Percentiles rank a stretch among this genome's conserved stretches.
Conservation (phyloP, 2,888 invertebrate species). For the Chrysina gloriosa region DNA sequence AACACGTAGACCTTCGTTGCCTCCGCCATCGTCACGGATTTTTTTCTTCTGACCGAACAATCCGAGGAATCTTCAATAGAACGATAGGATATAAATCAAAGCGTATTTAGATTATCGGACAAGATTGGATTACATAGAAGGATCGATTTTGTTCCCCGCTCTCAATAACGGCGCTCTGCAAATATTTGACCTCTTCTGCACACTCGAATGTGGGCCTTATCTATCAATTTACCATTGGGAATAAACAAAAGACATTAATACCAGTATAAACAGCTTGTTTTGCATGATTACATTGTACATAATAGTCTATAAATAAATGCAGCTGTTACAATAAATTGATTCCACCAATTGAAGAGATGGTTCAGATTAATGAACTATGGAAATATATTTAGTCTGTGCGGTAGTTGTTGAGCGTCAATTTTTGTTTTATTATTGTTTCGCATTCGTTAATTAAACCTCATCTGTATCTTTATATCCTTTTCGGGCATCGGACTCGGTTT, state of each 20-base stretch:
- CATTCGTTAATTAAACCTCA: no score
- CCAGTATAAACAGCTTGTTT: constrained; percentile 23
- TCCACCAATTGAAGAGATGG: not conserved
- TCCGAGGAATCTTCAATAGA: constrained; percentile 14
- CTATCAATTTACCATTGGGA: constrained; percentile 9
- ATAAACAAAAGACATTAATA: constrained; percentile 5
- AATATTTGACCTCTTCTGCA: constrained; percentile 10
- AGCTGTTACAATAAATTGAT: constrained; percentile 11
- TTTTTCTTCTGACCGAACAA: constrained; percentile 24
- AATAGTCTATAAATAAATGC: constrained; percentile 14
- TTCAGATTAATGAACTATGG: constrained; percentile 2
- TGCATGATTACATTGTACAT: not conserved
- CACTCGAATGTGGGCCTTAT: constrained; percentile 3
- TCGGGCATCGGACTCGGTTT: no score
- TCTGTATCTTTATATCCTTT: no score
- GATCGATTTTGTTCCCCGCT: not conserved
- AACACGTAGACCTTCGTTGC: constrained; percentile 75
- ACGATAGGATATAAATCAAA: not conserved
- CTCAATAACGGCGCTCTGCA: not conserved
- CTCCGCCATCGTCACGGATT: constrained; percentile 64
- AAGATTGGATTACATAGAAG: no score
- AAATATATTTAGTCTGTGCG: no score
- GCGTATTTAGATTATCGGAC: no score
- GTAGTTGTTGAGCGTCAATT: no score
- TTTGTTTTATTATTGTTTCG: no score